Base-by-base conservation (phyloP, 2,888 invertebrate species). In the Patella pellucida region DNA sequence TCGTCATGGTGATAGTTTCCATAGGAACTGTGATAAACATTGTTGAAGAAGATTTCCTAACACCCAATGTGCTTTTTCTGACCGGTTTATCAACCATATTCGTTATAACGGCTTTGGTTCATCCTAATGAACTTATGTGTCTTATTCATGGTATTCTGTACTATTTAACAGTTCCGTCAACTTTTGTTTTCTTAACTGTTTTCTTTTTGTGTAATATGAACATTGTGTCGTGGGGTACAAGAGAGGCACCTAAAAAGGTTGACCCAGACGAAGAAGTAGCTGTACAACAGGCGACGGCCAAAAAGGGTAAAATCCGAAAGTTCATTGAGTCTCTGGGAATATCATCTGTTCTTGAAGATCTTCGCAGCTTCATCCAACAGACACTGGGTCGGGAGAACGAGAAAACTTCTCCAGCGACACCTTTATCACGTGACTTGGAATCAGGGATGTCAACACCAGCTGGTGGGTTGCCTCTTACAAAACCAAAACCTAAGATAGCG, bases 1-100 rank as follows among this genome's bases (percentile, higher is more conserved):
- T 99, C 92, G 95, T 99, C 85, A 99, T 99, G 99, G 98, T 99
- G 96, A 98, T 98, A 82, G 99, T 99, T 51, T 97, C 98, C 84
- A 98, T 99, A 71, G 98, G 98, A 94, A 98, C 98, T 0, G 97
- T 98, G 1, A 93, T 99, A 41, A 98, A 98, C 92, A 94, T 98
- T 88, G 96, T 97, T 81, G 97, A 98, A 93, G 98, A 99, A 93
- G 97, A 98, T 23, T 72, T 83, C 27, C 23, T 72, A 15, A 82
- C 83, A 15, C 86, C 86, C 1, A 84, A 82, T 73, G 84, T 86
- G 0, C 74, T 86, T 1, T 85, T 87, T 73, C 78, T 86, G 9
- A 70, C 76, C 23, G 78, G 82, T 19, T 51, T 87, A 96, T 74
- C 97, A 96, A 54, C 98, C 96, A 3, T 98, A 97, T 97, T 98